These are phyloP conservation scores for Drosophila flavopinicola DNA, from an alignment of 2,888 invertebrate genomes.

Conservation along the genomic window DNA sequence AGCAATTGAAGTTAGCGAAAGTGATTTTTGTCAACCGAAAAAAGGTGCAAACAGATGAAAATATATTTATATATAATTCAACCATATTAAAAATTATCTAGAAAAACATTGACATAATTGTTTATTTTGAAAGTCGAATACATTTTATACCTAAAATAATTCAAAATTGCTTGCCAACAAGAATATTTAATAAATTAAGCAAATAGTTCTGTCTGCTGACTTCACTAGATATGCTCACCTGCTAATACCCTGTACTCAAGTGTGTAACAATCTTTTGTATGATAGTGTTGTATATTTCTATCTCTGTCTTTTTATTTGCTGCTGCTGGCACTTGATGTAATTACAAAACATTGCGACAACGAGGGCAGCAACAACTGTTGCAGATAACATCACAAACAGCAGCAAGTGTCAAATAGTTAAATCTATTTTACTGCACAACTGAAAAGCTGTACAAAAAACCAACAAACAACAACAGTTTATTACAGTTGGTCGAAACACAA, in stretches of 20 bases:
- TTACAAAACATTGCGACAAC: conserved; percentile 59
- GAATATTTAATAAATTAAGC: too few species aligned
- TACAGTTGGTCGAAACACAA: too few species aligned
- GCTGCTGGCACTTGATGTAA: conserved; percentile 72
- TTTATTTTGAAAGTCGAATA: too few species aligned
- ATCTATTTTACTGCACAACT: background rate
- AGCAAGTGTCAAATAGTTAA: conserved; percentile 17
- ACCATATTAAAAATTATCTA: too few species aligned
- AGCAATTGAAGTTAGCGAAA: background rate
- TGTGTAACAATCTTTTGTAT: conserved; percentile 10
- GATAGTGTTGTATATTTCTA: background rate
- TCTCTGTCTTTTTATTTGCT: conserved; percentile 16
- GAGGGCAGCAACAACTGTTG: background rate
- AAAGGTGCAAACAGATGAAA: too few species aligned
- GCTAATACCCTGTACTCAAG: conserved; percentile 7
- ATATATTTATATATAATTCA: too few species aligned
- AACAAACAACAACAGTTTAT: too few species aligned
- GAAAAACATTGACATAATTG: too few species aligned
- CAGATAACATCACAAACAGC: conserved; percentile 25
- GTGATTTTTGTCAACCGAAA: too few species aligned
- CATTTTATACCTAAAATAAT: too few species aligned
- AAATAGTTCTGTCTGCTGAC: too few species aligned
- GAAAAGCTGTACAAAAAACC: background rate
- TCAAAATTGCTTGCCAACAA: too few species aligned
- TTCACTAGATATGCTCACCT: conserved; percentile 1